phyloP scores from a whole-genome alignment of 1,140 invertebrate genomes.

The Solenopsis fugax region DNA sequence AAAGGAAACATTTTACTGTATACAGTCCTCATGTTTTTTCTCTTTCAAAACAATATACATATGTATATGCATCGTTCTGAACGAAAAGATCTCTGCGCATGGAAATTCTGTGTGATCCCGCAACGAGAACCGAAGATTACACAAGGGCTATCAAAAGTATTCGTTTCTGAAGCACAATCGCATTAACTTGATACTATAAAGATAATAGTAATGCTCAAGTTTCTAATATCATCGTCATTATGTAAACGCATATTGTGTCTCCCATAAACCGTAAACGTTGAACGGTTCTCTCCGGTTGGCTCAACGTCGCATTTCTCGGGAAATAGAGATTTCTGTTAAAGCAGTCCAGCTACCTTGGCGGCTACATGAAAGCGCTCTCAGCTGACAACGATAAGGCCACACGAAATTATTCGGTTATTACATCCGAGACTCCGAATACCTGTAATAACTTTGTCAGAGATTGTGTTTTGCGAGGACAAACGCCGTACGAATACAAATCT shows the following conservation, averaged over 20 bases:
- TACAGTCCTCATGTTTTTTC: background rate
- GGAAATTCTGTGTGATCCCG: background rate
- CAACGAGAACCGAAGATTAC: background rate
- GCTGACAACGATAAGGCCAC: conserved; percentile 48
- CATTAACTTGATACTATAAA: conserved; percentile 47
- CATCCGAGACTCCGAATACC: conserved; percentile 47
- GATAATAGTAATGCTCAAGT: conserved; percentile 15
- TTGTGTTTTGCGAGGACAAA: conserved; percentile 48
- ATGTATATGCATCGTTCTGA: background rate
- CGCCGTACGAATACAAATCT: conserved; percentile 47
- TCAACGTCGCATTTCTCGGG: conserved; percentile 29
- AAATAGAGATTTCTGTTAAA: conserved; percentile 56
- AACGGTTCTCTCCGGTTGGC: background rate
- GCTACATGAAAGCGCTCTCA: conserved; percentile 34
- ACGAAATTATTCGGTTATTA: conserved; percentile 57
- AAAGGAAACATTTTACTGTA: background rate
- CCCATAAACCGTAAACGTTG: conserved; percentile 1
- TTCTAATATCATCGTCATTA: conserved; percentile 59
- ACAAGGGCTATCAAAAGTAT: background rate
- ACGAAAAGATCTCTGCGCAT: background rate
- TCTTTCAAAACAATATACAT: background rate
- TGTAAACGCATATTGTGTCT: conserved; percentile 38
- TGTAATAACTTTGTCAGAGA: conserved; percentile 60
- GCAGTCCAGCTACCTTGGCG: background rate
- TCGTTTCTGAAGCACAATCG: conserved; percentile 21